phyloP scores from a whole-genome alignment of 2,113 vertebrate genomes.

The Oreochromis tanganicae region DNA sequence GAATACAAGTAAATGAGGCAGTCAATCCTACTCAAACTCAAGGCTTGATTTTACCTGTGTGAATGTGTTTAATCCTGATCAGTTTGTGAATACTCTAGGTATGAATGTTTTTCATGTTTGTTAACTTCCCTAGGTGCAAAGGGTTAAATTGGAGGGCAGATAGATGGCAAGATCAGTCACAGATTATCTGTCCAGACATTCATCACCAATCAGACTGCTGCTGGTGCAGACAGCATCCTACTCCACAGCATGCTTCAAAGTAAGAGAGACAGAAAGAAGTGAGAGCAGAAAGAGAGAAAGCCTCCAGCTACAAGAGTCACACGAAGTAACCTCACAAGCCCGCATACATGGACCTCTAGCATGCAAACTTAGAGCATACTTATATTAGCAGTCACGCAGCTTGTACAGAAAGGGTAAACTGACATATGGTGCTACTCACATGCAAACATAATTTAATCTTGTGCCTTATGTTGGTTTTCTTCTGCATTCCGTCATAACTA shows the following conservation, averaged over 20 bases:
- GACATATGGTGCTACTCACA: background rate
- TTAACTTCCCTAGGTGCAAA: background rate
- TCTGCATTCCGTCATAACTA: background rate
- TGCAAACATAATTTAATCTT: background rate
- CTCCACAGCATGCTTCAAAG: conserved; percentile 21
- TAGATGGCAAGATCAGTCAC: conserved; percentile 30
- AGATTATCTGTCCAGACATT: conserved; percentile 51
- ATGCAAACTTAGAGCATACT: background rate
- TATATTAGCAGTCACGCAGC: background rate
- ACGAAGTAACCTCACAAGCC: conserved; percentile 13
- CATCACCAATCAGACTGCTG: conserved; percentile 49
- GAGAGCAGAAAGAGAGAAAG: background rate
- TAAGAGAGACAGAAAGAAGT: background rate
- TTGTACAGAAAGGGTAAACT: background rate
- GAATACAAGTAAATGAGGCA: background rate
- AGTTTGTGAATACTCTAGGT: background rate
- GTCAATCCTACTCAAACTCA: background rate
- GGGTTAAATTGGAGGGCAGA: conserved; percentile 11
- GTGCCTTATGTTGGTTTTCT: background rate
- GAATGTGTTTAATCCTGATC: background rate
- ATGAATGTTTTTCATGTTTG: background rate
- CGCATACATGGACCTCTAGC: background rate
- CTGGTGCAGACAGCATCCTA: conserved; percentile 45
- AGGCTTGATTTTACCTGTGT: background rate
- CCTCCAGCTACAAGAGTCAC: conserved; percentile 23